Evolutionary conservation across 2,113 vertebrate species (phyloP).

Genomic region (Octodon degus): DNA sequence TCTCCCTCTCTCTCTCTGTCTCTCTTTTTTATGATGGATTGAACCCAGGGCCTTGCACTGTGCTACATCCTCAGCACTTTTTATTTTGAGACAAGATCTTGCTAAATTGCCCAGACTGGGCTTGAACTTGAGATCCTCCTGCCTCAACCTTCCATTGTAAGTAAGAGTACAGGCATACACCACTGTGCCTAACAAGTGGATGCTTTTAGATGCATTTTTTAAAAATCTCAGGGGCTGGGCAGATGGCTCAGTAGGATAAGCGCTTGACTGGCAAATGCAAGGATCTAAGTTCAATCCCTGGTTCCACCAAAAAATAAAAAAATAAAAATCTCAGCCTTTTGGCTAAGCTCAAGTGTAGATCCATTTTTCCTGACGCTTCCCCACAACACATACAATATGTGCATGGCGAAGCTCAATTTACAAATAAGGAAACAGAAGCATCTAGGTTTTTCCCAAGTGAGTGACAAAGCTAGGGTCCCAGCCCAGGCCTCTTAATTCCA

Average conservation of each 20-base stretch:
- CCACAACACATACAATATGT: neutral
- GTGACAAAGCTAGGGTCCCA: neutral
- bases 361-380: neutral
- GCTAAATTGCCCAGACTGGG: neutral
- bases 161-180: neutral
- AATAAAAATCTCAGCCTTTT: too few relatives aligned
- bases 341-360: too few relatives aligned
- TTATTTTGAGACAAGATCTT: neutral
- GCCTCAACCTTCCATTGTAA: neutral
- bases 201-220: neutral
- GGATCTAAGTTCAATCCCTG: too few relatives aligned
- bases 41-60: neutral
- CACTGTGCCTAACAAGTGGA: neutral
- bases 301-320: too few relatives aligned
- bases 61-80: neutral
- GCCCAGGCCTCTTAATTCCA: neutral
- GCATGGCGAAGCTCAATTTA: neutral
- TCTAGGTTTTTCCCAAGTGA: neutral
- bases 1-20: neutral
- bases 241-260: too few relatives aligned
- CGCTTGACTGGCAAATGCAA: too few relatives aligned
- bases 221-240: too few relatives aligned
- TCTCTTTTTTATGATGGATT: neutral
- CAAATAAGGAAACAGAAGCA: neutral
- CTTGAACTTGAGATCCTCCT: neutral